A percentile compares a stretch with the other conserved stretches of the same genome.
Conservation (phyloP, 2,888 invertebrate species). For the Xestia c-nigrum region DNA sequence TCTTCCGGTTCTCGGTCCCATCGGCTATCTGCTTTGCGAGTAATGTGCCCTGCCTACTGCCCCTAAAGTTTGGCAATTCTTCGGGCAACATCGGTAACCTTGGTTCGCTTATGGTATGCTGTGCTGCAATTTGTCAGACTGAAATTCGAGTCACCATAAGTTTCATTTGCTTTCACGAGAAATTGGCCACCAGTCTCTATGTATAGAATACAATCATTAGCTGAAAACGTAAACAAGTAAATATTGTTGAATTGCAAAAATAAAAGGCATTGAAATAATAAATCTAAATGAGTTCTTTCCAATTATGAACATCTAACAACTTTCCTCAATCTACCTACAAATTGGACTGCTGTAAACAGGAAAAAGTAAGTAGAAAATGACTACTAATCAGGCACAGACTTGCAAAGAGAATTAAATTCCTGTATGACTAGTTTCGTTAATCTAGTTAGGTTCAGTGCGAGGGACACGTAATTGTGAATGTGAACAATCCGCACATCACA, state of each 20-base stretch:
- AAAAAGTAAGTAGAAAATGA: neutral
- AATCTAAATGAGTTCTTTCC: neutral
- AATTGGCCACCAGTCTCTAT: neutral
- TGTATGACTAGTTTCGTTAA: constrained; percentile 32
- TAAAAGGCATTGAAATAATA: neutral
- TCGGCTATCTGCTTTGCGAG: no score
- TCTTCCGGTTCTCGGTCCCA: no score
- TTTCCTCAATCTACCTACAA: neutral
- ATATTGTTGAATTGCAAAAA: neutral
- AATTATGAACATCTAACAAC: no score
- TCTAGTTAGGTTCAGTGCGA: neutral
- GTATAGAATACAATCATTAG: neutral
- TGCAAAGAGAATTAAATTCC: constrained; percentile 4
- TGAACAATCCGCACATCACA: constrained; percentile 36
- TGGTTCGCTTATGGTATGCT: no score
- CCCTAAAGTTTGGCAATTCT: no score
- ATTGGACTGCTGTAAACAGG: neutral
- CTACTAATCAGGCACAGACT: constrained; percentile 9
- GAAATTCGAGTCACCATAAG: neutral
- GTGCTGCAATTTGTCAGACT: neutral
- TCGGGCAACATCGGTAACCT: no score
- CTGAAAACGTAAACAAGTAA: neutral
- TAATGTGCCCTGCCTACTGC: no score
- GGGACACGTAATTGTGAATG: constrained; percentile 34
- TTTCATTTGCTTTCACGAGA: neutral